Percentiles rank a stretch among this genome's conserved stretches.
Conservation (phyloP, 2,113 vertebrate species). For the Engraulis encrasicolus region DNA sequence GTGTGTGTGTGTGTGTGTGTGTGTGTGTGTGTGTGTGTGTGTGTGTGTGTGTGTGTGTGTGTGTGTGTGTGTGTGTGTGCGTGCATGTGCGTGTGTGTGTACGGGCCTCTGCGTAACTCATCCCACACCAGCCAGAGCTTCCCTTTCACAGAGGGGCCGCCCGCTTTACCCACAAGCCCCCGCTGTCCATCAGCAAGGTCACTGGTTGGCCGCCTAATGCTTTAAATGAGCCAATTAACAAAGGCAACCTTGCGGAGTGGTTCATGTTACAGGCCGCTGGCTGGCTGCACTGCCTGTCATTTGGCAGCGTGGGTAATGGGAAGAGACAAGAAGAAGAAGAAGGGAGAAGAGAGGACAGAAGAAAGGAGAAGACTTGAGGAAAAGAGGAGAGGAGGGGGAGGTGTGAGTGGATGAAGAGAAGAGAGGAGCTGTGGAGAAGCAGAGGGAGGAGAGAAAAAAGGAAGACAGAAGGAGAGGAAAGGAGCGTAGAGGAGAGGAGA, state of each 20-base stretch:
- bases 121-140: neutral
- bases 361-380: too few species aligned
- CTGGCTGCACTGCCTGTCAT: neutral
- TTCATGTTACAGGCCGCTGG: neutral
- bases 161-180: neutral
- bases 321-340: neutral
- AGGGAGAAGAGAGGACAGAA: too few species aligned
- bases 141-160: neutral
- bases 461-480: too few species aligned
- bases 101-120: neutral
- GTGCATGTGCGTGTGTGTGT: too few species aligned
- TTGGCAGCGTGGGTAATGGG: neutral
- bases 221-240: conserved; percentile 11
- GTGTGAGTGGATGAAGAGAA: neutral
- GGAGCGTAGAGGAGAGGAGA: too few species aligned
- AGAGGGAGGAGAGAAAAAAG: too few species aligned
- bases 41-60: too few species aligned
- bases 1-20: too few species aligned
- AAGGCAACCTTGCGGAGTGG: conserved; percentile 11
- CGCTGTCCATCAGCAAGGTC: neutral
- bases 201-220: neutral
- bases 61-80: too few species aligned
- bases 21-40: too few species aligned
- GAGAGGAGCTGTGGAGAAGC: neutral
- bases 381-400: neutral